These are phyloP conservation scores for Pseudopipra pipra DNA, from an alignment of 2,113 vertebrate genomes.

Conservation along the genomic window DNA sequence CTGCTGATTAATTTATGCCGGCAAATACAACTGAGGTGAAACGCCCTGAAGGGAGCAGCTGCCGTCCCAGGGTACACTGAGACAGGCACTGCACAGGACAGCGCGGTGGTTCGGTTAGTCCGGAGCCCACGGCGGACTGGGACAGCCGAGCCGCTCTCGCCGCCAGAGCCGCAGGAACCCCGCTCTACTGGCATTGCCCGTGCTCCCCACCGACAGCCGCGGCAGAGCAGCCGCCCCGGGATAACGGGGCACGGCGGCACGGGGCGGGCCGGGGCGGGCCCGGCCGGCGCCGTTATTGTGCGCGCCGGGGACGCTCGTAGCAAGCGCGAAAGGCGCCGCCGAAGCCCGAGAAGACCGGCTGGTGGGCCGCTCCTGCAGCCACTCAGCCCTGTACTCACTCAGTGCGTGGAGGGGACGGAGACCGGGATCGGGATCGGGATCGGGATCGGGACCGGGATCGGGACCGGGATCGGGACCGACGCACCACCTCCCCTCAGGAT, in stretches of 20 bases:
- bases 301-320: background rate
- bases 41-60: too few relatives aligned
- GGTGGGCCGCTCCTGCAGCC: background rate
- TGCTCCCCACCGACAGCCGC: background rate
- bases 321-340: background rate
- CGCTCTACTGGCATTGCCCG: too few relatives aligned
- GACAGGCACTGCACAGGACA: accelerated
- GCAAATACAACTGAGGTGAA: background rate
- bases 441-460: too few relatives aligned
- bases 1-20: too few relatives aligned
- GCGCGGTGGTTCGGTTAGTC: accelerated
- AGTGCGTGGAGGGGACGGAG: background rate
- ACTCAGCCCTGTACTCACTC: background rate
- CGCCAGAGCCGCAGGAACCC: too few relatives aligned
- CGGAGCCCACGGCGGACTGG: accelerated
- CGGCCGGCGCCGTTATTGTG: too few relatives aligned
- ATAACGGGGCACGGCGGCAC: background rate
- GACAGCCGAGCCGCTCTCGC: background rate
- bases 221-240: background rate
- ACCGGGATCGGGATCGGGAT: background rate
- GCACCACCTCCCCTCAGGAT: accelerated
- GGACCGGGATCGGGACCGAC: accelerated
- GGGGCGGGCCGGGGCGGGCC: too few relatives aligned
- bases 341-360: background rate
- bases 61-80: too few relatives aligned